phyloP scores from a whole-genome alignment of 2,113 vertebrate species.

The Eidolon helvum region DNA sequence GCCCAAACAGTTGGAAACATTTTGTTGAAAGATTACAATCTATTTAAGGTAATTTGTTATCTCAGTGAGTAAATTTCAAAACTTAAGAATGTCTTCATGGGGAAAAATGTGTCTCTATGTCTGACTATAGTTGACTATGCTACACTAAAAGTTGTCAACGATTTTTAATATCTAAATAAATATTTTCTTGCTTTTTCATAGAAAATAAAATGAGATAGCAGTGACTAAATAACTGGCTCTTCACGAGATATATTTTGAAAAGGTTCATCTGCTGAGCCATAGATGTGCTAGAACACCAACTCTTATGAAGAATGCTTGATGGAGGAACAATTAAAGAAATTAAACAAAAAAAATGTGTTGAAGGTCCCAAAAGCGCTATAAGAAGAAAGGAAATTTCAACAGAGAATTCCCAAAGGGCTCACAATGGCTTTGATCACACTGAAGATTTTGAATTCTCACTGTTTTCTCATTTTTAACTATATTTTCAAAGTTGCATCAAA shows the following conservation, averaged over 20 bases:
- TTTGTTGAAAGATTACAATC: background rate
- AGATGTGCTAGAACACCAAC: background rate
- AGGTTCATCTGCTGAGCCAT: background rate
- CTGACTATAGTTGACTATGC: background rate
- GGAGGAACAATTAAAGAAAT: background rate
- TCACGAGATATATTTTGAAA: background rate
- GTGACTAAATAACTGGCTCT: background rate
- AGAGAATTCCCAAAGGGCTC: background rate
- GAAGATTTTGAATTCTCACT: background rate
- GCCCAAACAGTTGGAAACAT: rapidly evolving
- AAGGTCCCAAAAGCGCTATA: background rate
- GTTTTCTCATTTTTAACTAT: background rate
- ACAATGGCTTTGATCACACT: background rate
- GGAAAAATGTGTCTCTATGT: background rate
- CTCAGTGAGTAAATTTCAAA: background rate
- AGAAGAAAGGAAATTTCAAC: background rate
- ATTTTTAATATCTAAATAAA: background rate
- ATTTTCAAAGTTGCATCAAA: background rate
- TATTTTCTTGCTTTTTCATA: background rate
- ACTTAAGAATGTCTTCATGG: background rate
- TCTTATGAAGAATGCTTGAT: background rate
- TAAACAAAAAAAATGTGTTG: background rate
- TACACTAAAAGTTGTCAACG: background rate
- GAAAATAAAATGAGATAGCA: background rate
- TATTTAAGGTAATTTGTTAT: background rate